These are phyloP conservation scores for Nibea albiflora DNA, from an alignment of 2,113 vertebrate species.

Conservation along the genomic window DNA sequence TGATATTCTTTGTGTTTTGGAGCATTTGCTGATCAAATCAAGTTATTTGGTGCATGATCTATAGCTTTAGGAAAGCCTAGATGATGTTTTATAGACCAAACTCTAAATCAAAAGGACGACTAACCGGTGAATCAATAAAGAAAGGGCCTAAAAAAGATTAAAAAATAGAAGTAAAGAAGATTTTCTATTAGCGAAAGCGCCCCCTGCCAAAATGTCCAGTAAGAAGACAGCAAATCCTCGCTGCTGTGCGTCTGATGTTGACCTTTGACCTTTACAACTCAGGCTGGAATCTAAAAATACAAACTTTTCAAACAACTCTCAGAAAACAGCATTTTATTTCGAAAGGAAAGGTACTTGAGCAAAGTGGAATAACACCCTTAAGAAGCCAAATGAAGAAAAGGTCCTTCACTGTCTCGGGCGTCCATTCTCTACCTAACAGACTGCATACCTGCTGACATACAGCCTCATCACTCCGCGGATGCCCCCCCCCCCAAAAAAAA, in stretches of 20 bases:
- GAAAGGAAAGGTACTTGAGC: not conserved
- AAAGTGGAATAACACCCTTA: not conserved
- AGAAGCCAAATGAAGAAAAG: not conserved
- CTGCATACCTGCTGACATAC: not conserved
- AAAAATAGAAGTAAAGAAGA: not conserved
- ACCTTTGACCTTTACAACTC: constrained; percentile 1
- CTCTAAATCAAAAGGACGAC: not conserved
- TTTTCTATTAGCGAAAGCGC: not conserved
- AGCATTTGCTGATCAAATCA: not conserved
- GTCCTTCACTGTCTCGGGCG: not conserved
- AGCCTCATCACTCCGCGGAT: not conserved
- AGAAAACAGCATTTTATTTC: too few species aligned
- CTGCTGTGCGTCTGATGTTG: not conserved
- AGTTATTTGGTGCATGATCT: not conserved
- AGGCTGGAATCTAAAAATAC: too few species aligned
- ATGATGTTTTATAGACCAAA: not conserved
- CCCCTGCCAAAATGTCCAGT: too few species aligned
- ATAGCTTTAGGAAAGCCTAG: not conserved
- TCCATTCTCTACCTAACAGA: not conserved
- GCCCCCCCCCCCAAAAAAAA: not conserved
- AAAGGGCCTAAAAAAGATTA: not conserved
- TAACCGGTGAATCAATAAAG: not conserved
- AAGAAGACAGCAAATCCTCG: not conserved
- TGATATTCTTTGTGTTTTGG: not conserved
- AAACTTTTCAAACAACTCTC: not conserved